Evolutionary conservation across 2,797 vertebrate species (phyloP), one percentile per base, ranked within the genome.

Genomic region (Clarias fuscus): DNA sequence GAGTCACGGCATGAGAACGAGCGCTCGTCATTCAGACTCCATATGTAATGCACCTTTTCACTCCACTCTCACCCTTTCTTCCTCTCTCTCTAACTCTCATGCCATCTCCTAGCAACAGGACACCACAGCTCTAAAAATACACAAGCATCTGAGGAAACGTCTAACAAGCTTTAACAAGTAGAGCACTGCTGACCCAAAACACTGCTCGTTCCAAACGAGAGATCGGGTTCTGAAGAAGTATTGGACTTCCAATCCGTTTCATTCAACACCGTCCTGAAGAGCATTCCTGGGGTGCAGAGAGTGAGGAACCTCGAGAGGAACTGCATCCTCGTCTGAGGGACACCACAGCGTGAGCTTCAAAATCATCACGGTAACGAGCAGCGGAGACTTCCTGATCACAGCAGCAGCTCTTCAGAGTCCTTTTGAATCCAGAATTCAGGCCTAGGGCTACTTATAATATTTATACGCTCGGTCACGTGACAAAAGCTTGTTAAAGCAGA

Each of bases 101-200:
- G 90, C 91, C 64, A 93, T 96, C 93, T 93, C 95, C 92, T 96
- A 95, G 95, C 95, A 96, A 96, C 95, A 90, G 92, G 93, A 93
- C 93, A 94, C 93, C 94, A 93, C 89, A 90, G 91, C 90, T 86
- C 94, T 94, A 95, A 93, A 95, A 96, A 95, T 95, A 95, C 92
- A 92, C 67, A 92, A 92, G 93, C 92, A 92, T 84, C 92, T 93
- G 84, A 56, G 56, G n/a, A 27, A 48, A 48, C 0, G 2, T n/a
- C 73, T 58, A 77, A 58, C 33, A 37, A 33, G 33, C 48, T 20
- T 30, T 4, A 76, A 56, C 20, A 30, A 56, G 1, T 18, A 11
- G 43, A 75, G 53, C 24, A 73, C 4, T 14, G 13, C 14, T 40
- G 33, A 80, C 22, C 33, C 13, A 43, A 22, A 37, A 78, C 30